Percentiles rank a stretch among this genome's conserved stretches.
These are phyloP conservation scores for Alosa alosa DNA, from an alignment of 2,113 vertebrate genomes.

Conservation along the genomic window DNA sequence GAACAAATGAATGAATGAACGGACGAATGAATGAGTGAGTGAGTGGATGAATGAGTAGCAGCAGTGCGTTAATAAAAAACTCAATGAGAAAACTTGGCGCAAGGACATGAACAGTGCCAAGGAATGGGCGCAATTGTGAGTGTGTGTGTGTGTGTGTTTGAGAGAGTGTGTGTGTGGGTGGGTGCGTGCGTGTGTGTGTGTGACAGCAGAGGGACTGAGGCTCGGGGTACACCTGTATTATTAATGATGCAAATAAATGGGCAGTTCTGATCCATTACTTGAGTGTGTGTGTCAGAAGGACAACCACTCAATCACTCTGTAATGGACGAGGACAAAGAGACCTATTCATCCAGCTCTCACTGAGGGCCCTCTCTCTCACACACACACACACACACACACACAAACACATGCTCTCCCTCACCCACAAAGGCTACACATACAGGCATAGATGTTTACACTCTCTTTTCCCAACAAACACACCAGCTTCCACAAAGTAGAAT, in stretches of 20 bases:
- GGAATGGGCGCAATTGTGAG: background rate
- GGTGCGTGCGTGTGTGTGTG: background rate
- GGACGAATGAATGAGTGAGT: background rate
- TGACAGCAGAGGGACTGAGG: background rate
- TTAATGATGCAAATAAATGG: conserved; percentile 33
- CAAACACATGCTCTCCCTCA: background rate
- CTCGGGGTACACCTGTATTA: conserved; percentile 23
- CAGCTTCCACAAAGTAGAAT: too few species aligned
- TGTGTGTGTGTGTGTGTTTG: background rate
- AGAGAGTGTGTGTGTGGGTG: background rate
- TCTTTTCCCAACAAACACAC: too few species aligned
- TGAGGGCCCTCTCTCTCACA: background rate
- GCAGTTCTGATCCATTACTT: conserved; percentile 34
- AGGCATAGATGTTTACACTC: too few species aligned
- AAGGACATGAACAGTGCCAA: too few species aligned
- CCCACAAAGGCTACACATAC: background rate
- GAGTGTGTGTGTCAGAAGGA: conserved; percentile 38
- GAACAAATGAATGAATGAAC: background rate
- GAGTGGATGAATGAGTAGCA: background rate
- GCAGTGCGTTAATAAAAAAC: too few species aligned
- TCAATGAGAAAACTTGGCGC: too few species aligned
- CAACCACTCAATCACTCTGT: conserved; percentile 38
- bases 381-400: background rate
- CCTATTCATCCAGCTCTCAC: conserved; percentile 6
- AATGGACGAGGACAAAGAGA: conserved; percentile 38